Base-by-base conservation (phyloP, 2,113 vertebrate species). In the Phrynosoma platyrhinos region DNA sequence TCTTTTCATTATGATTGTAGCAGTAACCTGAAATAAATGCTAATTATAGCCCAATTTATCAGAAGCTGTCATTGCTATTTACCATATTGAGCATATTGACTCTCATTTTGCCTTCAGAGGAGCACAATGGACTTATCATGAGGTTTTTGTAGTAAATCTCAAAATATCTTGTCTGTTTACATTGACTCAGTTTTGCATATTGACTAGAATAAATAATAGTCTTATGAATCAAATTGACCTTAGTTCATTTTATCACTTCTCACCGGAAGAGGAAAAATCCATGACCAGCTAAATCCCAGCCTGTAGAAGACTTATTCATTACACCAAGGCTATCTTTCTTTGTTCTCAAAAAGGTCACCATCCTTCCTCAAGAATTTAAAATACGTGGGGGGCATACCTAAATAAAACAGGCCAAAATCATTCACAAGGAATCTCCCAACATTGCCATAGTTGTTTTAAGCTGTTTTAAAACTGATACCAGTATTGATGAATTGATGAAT, bases 11-110 rank as follows among this genome's bases (percentile, higher is more conserved):
- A 90, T 91, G 94, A 94, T 87, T 42, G 84, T 89, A 40, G 8
- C 71, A 78, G 88, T 91, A 91, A 94, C 91, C 95, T 84, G 92
- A 95, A 94, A 94, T 94, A 93, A 93, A 92, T 80, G 92, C 0
- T 94, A 96, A 88, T 96, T 96, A 96, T 78, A 91, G 85, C 88
- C 86, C 90, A 94, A 94, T 93, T 95, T 95, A 94, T 94, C 89
- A 92, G 2, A 3, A 92, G 84, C 91, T 83, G 85, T 93, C 27
- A 93, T 89, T 93, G 92, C 91, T 81, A 85, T 95, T 95, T 91
- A 93, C 94, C 82, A 90, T 80, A 90, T 78, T 75, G 53, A 91
- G 91, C 90, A 93, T 36, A 36, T 91, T 91, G 94, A 95, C 89
- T 95, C 94, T 93, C 82, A 82, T 78, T 88, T 81, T 88, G 27